Base-by-base conservation (phyloP, 1,140 invertebrate genomes). In the Hypsibius dujardini region DNA sequence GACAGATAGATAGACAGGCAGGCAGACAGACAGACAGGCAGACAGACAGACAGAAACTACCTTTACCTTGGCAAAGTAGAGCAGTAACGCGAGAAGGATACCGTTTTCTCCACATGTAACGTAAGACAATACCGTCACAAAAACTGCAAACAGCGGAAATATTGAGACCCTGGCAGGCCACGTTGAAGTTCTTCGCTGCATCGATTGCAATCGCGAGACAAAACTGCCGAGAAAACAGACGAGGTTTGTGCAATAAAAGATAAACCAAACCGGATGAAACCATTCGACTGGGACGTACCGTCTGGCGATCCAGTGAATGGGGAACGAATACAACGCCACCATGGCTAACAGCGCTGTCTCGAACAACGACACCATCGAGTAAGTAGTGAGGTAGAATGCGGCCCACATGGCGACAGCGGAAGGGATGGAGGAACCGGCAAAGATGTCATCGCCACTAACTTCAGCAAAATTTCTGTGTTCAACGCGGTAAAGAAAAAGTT, bases 101-200 rank as follows among this genome's bases (percentile, higher is more conserved):
- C 62, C 62, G 62, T 67, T 67, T 67, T 67, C 62, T 42, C 62
- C 62, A 42, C 62, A 67, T 42, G 62, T 14, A 14, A 42, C 7
- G 7, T 7, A 67, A 3, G 62, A 12, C 7, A 42, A 12, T 3
- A 42, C 62, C 3, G 3, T 14, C 42, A 3, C 42, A 3, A 67
- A 7, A 42, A 7, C 62, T 42, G 42, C 7, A 3, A 67, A 42
- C 12, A 67, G 3, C 3, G 62, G 62, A 42, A 67, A 14, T 3
- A 67, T 42, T 3, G 45, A 3, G 3, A 14, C 12, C 62, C 62
- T 7, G 7, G 7, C 7, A 7, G 62, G 7, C 62, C 7, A 3
- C 62, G 3, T 3, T 7, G 62, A 12, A 67, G 62, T 12, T 42
- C 12, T 14, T 42, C 42, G 42, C 42, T 3, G n/a, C 62, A 42